These are phyloP conservation scores for Metallyticus violacea DNA, from an alignment of 2,888 invertebrate genomes.

Conservation along the genomic window DNA sequence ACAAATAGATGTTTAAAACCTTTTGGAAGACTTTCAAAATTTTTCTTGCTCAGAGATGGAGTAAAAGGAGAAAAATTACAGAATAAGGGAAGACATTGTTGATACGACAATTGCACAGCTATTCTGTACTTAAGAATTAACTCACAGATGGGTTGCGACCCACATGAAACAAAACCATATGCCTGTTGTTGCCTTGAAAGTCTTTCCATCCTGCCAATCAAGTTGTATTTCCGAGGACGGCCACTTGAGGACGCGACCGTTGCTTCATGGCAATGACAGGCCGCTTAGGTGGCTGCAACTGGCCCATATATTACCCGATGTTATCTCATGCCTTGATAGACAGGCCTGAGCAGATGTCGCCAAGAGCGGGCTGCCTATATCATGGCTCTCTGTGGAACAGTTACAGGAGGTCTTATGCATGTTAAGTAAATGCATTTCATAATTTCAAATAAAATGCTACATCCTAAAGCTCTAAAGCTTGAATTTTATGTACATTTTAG, in stretches of 20 bases:
- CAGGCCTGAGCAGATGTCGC: neutral
- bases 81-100: too few relatives aligned
- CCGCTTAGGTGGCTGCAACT: neutral
- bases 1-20: too few relatives aligned
- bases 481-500: too few relatives aligned
- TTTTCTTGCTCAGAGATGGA: too few relatives aligned
- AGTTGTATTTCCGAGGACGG: neutral
- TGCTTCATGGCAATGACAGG: neutral
- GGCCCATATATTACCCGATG: neutral
- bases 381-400: neutral
- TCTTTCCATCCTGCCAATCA: neutral
- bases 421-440: neutral
- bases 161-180: too few relatives aligned
- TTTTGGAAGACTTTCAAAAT: too few relatives aligned
- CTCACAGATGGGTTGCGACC: neutral
- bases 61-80: too few relatives aligned
- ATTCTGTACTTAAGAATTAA: too few relatives aligned
- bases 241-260: neutral
- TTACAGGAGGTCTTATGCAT: neutral
- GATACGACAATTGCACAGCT: too few relatives aligned
- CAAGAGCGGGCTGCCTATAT: neutral
- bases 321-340: neutral
- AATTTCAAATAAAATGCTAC: too few relatives aligned
- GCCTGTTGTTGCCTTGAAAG: neutral
- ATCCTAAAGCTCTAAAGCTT: too few relatives aligned